phyloP scores from a whole-genome alignment of 2,113 vertebrate genomes.

The Corythaeola cristata region DNA sequence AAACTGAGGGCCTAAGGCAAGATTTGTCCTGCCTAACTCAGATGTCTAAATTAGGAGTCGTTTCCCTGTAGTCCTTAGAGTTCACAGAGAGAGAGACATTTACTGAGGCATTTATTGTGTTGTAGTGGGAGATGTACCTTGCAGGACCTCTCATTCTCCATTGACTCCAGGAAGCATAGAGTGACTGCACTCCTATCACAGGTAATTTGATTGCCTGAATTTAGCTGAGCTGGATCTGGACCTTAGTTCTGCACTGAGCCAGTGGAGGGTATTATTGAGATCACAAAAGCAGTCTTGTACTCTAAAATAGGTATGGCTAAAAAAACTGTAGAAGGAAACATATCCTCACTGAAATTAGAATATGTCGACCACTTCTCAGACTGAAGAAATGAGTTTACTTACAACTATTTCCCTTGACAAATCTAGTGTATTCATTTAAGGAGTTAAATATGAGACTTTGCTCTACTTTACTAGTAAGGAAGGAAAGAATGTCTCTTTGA shows the following conservation, averaged over 20 bases:
- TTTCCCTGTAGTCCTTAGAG: not conserved
- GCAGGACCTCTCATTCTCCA: not conserved
- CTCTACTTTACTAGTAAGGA: not conserved
- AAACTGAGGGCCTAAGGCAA: not conserved
- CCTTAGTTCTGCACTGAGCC: not conserved
- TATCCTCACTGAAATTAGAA: not conserved
- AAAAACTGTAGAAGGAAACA: not conserved
- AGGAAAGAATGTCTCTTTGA: not conserved
- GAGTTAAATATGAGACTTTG: not conserved
- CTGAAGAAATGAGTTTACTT: not conserved
- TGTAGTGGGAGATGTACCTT: not conserved
- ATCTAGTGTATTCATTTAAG: not conserved
- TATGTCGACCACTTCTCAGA: not conserved
- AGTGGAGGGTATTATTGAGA: not conserved
- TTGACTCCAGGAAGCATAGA: not conserved
- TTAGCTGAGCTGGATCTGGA: not conserved
- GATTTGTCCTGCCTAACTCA: not conserved
- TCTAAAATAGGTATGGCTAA: not conserved
- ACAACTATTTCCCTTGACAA: not conserved
- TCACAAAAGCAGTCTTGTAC: rapidly evolving
- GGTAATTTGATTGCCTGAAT: not conserved
- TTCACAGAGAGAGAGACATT: not conserved
- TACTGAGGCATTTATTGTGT: not conserved
- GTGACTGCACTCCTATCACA: not conserved
- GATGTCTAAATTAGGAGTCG: not conserved